phyloP scores from a whole-genome alignment of 2,888 invertebrate genomes.

The Nemotelus nigrinus region DNA sequence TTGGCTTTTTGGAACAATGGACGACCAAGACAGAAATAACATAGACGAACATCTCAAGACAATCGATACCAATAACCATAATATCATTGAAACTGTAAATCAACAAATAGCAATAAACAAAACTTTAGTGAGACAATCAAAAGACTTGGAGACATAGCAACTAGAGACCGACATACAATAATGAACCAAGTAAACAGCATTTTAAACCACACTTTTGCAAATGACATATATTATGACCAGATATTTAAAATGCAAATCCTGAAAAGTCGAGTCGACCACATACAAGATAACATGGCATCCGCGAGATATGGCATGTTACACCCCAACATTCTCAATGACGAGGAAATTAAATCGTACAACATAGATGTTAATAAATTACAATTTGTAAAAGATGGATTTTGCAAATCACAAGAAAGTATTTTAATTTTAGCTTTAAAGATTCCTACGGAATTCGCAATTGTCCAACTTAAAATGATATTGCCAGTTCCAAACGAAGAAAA shows the following conservation, averaged over 20 bases:
- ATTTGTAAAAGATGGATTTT: too few relatives aligned
- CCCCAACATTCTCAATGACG: slow-evolving; percentile 22
- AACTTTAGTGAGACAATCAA: slow-evolving; percentile 28
- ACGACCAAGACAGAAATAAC: slow-evolving; percentile 39
- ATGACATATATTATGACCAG: slow-evolving; percentile 9
- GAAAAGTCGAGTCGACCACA: slow-evolving; percentile 15
- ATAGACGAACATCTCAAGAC: slow-evolving; percentile 40
- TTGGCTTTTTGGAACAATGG: slow-evolving; percentile 45
- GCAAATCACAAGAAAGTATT: too few relatives aligned
- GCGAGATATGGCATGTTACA: slow-evolving; percentile 29
- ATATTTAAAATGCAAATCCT: slow-evolving; percentile 29
- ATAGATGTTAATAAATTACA: too few relatives aligned
- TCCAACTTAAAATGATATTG: too few relatives aligned
- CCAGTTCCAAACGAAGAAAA: too few relatives aligned
- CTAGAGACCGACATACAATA: slow-evolving; percentile 9
- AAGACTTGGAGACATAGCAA: not conserved
- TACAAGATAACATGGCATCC: slow-evolving; percentile 34
- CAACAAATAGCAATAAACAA: slow-evolving; percentile 46
- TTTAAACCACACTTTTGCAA: not conserved
- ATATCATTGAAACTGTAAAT: slow-evolving; percentile 42
- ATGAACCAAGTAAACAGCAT: not conserved
- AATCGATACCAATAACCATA: slow-evolving; percentile 39
- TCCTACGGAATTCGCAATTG: too few relatives aligned
- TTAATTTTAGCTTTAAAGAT: too few relatives aligned
- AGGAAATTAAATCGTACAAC: not conserved